Evolutionary conservation across 2,888 invertebrate species (phyloP).

Genomic region (Tuberolachnus salignus): DNA sequence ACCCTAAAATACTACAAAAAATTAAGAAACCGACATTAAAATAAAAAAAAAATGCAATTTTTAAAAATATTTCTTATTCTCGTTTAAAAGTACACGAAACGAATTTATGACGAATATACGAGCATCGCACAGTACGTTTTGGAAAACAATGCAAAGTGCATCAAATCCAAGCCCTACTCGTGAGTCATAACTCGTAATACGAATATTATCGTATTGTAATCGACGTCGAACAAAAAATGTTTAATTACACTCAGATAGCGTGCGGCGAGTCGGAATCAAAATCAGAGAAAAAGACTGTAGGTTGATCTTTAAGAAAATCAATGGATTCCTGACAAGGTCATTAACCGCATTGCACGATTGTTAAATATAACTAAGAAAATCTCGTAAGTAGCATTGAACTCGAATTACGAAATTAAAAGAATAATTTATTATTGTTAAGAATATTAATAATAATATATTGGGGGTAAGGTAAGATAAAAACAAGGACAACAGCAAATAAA

Average conservation of each 20-base stretch:
- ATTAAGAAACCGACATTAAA: no score
- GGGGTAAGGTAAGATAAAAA: not conserved
- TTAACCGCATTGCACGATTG: not conserved
- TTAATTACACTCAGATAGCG: not conserved
- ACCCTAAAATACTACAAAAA: no score
- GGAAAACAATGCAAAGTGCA: no score
- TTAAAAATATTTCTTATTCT: no score
- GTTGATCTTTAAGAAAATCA: constrained; percentile 12
- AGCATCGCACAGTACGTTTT: no score
- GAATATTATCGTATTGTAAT: not conserved
- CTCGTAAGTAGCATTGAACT: not conserved
- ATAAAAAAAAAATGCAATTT: no score
- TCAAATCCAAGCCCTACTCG: no score
- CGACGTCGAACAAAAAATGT: not conserved
- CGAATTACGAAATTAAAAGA: constrained; percentile 16
- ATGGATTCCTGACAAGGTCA: constrained; percentile 19
- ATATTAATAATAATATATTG: not conserved
- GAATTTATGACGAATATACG: no score
- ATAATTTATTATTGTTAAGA: not conserved
- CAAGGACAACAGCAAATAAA: not conserved
- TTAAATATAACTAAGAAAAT: not conserved
- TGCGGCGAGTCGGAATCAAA: not conserved
- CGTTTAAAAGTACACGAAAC: no score
- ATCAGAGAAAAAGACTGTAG: not conserved
- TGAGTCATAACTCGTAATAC: no score